Base-by-base conservation (phyloP, 2,797 vertebrate genomes). In the Sebastes trivittatus region DNA sequence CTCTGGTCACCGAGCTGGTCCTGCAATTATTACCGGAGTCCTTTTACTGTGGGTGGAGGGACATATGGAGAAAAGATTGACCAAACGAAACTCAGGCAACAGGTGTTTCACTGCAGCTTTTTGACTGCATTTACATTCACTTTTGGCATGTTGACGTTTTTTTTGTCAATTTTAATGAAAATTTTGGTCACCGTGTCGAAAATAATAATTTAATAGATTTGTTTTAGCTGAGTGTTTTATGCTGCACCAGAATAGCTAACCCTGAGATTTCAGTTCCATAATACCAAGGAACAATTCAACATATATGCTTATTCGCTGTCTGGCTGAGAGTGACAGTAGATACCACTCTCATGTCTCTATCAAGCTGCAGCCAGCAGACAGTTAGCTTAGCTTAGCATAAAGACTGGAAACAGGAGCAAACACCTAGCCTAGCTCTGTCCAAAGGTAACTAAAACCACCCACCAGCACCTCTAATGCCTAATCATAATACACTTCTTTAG, bases 1-100 rank as follows among this genome's bases (percentile, higher is more conserved):
- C 79, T 89, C 63, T 68, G 87, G 90, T 92, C 81, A 78, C 75
- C 16, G 56, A 69, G 79, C 90, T 78, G 77, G 68, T 64, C 70
- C 76, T 80, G 84, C 75, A 82, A 84, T 87, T 85, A 91, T 86
- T 65, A 30, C 64, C 78, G 73, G 75, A 74, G 71, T 68, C 77
- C 18, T 77, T 81, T 82, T 59, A 78, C 80, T 78, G 83, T 61
- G 71, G 76, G 72, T 14, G 65, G 30, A 69, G 8, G 71, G 66
- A 77, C 75, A 80, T 55, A 56, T 82, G 81, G 88, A 59, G 80
- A 82, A 86, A 54, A 75, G 29, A 82, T 62, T 38, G 63, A 81
- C 60, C 69, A n/a, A 52, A 85, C 29, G 64, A 61, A 72, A 81
- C 42, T 85, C 65, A 58, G 54, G 71, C 73, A 85, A 63, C 90